Conservation (phyloP, 2,797 vertebrate genomes). For the Oceanodroma leucorhoa region DNA sequence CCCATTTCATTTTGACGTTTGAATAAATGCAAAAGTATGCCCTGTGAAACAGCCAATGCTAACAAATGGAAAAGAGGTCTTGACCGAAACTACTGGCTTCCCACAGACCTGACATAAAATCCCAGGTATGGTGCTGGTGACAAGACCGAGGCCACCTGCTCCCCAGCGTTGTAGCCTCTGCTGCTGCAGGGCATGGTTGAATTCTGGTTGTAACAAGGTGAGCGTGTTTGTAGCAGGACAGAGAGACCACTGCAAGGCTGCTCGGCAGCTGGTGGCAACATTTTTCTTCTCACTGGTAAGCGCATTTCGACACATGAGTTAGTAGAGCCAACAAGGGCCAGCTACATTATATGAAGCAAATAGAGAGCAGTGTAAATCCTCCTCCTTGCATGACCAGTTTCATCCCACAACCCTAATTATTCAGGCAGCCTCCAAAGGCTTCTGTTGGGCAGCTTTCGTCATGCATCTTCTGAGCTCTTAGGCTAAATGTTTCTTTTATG, state of each 20-base stretch:
- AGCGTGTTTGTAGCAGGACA: background rate
- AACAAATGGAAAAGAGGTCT: background rate
- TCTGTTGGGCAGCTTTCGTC: background rate
- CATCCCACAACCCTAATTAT: conserved; percentile 38
- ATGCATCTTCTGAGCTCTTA: background rate
- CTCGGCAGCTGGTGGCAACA: background rate
- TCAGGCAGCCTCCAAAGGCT: conserved; percentile 12
- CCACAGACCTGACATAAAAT: background rate
- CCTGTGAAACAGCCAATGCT: background rate
- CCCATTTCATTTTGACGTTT: background rate
- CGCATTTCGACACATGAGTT: background rate
- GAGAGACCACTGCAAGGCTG: background rate
- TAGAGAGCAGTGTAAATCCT: conserved; percentile 11
- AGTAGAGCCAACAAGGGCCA: background rate
- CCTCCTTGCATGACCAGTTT: conserved; percentile 10
- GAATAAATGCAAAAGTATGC: background rate
- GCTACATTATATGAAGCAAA: background rate
- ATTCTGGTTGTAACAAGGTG: background rate
- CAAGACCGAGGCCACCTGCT: background rate
- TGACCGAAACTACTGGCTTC: background rate
- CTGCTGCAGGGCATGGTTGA: background rate
- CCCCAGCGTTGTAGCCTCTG: background rate
- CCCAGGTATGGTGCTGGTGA: background rate
- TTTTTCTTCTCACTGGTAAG: background rate
- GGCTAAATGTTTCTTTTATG: conserved; percentile 33